phyloP scores from a whole-genome alignment of 1,140 invertebrate species.

The Ruditapes philippinarum region DNA sequence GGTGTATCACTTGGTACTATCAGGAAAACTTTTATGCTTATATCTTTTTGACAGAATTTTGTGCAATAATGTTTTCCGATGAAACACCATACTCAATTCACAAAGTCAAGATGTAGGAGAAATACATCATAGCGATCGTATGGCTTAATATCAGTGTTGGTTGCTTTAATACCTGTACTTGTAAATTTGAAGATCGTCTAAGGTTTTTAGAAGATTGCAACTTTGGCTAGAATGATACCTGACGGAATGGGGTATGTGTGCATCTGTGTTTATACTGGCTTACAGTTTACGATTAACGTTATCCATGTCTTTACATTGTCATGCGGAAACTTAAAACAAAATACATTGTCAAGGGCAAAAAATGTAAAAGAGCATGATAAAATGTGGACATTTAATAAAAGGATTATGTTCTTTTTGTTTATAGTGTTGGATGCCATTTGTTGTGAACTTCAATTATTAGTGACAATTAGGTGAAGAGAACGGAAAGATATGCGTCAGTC shows the following conservation, averaged over 20 bases:
- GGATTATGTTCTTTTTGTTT: slow-evolving; percentile 21
- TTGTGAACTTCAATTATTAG: not conserved
- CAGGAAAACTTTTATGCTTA: not conserved
- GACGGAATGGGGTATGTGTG: not conserved
- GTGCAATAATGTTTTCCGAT: slow-evolving; percentile 1
- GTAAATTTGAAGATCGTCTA: not conserved
- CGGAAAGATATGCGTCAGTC: not conserved
- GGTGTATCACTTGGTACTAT: not conserved
- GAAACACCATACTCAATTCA: not conserved
- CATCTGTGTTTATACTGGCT: not conserved
- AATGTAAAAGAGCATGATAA: not conserved
- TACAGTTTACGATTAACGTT: not conserved
- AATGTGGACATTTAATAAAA: slow-evolving; percentile 9
- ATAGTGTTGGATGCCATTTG: slow-evolving; percentile 20
- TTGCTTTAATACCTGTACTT: not conserved
- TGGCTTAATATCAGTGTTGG: not conserved
- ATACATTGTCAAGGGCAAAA: not conserved
- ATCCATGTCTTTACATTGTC: not conserved
- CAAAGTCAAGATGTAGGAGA: not conserved
- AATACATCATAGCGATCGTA: not conserved
- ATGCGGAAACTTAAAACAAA: not conserved
- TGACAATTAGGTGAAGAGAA: not conserved
- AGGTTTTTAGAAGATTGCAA: not conserved
- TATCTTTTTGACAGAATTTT: slow-evolving; percentile 21
- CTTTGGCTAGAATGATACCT: not conserved